phyloP scores from a whole-genome alignment of 2,888 invertebrate species.

The Arctia plantaginis region DNA sequence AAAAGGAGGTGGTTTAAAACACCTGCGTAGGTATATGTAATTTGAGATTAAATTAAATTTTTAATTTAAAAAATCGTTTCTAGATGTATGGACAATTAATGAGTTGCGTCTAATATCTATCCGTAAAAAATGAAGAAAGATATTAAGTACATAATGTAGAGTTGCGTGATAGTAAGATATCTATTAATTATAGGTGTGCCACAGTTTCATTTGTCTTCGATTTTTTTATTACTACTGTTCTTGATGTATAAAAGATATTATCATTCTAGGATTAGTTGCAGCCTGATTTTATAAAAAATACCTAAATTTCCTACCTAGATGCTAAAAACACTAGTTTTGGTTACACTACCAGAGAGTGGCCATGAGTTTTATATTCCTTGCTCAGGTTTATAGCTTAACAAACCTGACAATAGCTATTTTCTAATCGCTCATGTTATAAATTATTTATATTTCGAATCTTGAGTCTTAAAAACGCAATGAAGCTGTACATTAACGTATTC shows the following conservation, averaged over 20 bases:
- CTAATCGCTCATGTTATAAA: background rate
- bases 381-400: background rate
- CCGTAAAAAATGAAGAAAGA: background rate
- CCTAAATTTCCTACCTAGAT: background rate
- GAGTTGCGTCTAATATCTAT: background rate
- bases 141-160: background rate
- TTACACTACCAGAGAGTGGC: background rate
- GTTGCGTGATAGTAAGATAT: too few species aligned
- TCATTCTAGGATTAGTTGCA: background rate
- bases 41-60: background rate
- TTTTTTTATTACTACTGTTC: background rate
- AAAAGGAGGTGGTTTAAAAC: background rate
- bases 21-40: background rate
- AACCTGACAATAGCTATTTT: background rate
- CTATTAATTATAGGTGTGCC: background rate
- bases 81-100: background rate
- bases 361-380: background rate
- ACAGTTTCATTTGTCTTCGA: background rate
- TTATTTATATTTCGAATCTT: background rate
- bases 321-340: background rate
- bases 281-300: background rate
- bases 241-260: background rate
- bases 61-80: background rate
- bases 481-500: background rate
- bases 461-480: background rate